phyloP scores from a whole-genome alignment of 2,888 invertebrate species.

The Strigamia transsilvanica region DNA sequence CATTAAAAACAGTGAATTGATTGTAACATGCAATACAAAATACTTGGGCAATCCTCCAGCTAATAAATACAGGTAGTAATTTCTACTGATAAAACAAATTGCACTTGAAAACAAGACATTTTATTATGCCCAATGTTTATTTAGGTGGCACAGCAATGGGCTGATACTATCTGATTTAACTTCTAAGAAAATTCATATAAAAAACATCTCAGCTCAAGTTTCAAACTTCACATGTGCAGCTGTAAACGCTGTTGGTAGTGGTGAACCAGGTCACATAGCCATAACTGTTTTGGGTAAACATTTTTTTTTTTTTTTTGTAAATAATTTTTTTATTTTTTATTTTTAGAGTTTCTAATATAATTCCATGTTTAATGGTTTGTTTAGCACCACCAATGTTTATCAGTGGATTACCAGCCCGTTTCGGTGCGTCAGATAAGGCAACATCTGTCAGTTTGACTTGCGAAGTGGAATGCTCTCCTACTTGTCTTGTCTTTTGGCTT shows the following conservation, averaged over 20 bases:
- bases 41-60: constrained; percentile 80
- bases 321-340: background rate
- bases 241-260: background rate
- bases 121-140: background rate
- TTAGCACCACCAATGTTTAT: constrained; percentile 13
- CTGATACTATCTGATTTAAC: background rate
- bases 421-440: constrained; percentile 68
- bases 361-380: background rate
- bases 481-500: constrained; percentile 84
- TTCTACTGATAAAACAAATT: background rate
- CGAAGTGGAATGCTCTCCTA: constrained; percentile 87
- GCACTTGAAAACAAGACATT: background rate
- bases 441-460: constrained; percentile 77
- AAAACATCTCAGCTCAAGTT: background rate
- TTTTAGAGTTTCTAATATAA: background rate
- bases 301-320: background rate
- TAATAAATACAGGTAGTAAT: constrained; percentile 58
- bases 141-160: background rate
- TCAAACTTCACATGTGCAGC: constrained; percentile 13
- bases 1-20: constrained; percentile 82
- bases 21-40: constrained; percentile 82
- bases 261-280: background rate
- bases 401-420: background rate
- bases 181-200: background rate
- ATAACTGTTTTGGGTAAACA: constrained; percentile 17